Percentiles rank a stretch among this genome's conserved stretches.
phyloP scores from a whole-genome alignment of 2,113 vertebrate species.

The Oophaga pumilio region DNA sequence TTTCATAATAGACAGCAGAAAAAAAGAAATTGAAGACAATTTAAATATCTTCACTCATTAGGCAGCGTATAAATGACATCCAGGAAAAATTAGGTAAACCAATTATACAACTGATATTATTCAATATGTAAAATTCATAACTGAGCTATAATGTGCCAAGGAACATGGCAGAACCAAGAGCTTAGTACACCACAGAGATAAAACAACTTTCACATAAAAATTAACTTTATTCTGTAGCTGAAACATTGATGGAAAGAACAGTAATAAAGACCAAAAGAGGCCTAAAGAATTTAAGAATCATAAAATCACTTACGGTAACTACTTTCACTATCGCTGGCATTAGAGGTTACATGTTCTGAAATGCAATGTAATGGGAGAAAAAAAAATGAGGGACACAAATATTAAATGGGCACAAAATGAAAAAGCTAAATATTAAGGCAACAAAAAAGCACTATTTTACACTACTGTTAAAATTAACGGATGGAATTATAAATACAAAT shows the following conservation, averaged over 20 bases:
- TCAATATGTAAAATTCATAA: background rate
- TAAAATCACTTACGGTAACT: constrained; percentile 96
- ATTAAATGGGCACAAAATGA: constrained; percentile 65
- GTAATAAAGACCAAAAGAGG: constrained; percentile 39
- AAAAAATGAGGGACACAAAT: constrained; percentile 74
- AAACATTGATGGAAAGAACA: background rate
- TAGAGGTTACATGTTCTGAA: constrained; percentile 97
- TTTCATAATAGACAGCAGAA: constrained; percentile 78
- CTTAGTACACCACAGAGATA: background rate
- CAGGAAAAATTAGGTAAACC: background rate
- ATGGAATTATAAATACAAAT: background rate
- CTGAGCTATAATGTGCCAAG: background rate
- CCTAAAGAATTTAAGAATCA: constrained; percentile 63
- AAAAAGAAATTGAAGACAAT: constrained; percentile 67
- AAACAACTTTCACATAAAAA: background rate
- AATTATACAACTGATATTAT: background rate
- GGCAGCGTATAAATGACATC: background rate
- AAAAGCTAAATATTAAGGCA: constrained; percentile 64
- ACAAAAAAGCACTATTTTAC: constrained; percentile 62
- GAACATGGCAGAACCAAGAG: background rate
- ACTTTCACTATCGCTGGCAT: constrained; percentile 99
- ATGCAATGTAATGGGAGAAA: constrained; percentile 79
- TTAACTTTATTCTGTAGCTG: background rate
- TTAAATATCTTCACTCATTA: background rate
- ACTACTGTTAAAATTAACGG: constrained; percentile 61